Conservation (phyloP, 2,113 vertebrate genomes). For the Ciconia stormi region DNA sequence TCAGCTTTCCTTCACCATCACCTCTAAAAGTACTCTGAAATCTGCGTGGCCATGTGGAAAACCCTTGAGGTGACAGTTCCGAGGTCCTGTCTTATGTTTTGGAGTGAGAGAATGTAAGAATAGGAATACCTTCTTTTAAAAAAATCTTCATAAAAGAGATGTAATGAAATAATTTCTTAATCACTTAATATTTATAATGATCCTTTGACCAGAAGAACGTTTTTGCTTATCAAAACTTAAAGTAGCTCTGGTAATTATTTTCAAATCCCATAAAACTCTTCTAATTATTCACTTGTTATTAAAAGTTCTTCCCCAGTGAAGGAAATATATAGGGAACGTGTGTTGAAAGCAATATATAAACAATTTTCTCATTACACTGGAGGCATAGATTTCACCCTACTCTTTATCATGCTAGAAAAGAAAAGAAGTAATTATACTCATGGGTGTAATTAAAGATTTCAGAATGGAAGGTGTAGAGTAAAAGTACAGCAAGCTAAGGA, state of each 20-base stretch:
- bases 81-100: not conserved
- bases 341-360: conserved; percentile 30
- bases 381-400: not conserved
- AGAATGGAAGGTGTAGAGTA: not conserved
- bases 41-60: not conserved
- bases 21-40: not conserved
- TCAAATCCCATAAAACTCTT: not conserved
- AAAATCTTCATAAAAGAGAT: not conserved
- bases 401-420: conserved; percentile 35
- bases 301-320: not conserved
- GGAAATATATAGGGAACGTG: not conserved
- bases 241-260: not conserved
- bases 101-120: not conserved
- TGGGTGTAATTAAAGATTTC: conserved; percentile 48
- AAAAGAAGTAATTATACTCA: conserved; percentile 44
- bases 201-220: not conserved
- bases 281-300: not conserved
- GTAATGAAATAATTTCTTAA: not conserved
- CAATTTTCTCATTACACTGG: conserved; percentile 33
- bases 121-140: not conserved
- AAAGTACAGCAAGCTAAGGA: not conserved
- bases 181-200: not conserved
- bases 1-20: not conserved
- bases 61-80: not conserved
- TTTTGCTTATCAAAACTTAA: not conserved